Conservation (phyloP, 2,113 vertebrate species). For the Protobothrops mucrosquamatus region DNA sequence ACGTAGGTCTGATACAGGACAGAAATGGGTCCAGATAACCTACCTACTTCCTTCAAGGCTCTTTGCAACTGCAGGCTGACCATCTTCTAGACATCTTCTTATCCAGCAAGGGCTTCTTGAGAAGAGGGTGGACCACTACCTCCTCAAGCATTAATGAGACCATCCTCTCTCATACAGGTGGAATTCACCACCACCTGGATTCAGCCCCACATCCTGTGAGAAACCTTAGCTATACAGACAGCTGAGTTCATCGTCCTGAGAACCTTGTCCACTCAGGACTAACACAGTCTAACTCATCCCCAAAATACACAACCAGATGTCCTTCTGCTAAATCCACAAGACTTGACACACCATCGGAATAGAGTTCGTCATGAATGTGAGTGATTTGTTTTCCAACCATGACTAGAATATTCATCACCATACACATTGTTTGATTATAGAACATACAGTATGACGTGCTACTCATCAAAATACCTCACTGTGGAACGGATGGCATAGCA, state of each 20-base stretch:
- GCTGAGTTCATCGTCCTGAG: neutral
- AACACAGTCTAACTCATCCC: neutral
- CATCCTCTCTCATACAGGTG: neutral
- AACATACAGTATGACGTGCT: neutral
- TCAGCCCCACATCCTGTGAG: neutral
- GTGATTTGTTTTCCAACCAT: neutral
- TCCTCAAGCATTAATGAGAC: neutral
- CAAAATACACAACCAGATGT: neutral
- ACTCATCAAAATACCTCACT: neutral
- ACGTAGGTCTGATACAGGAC: neutral
- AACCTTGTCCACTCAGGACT: neutral
- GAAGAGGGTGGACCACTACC: neutral
- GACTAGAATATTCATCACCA: neutral
- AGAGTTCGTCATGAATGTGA: neutral
- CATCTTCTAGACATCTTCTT: neutral
- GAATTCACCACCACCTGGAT: neutral
- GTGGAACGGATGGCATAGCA: neutral
- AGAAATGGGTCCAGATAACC: neutral
- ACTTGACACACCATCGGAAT: neutral
- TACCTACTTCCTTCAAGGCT: neutral
- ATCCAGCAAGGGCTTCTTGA: neutral
- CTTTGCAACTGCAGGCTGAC: neutral
- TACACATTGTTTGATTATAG: neutral
- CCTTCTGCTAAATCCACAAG: neutral
- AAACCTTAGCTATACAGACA: neutral